Conservation (phyloP, 2,888 invertebrate species). For the Chrysolina oricalcia region DNA sequence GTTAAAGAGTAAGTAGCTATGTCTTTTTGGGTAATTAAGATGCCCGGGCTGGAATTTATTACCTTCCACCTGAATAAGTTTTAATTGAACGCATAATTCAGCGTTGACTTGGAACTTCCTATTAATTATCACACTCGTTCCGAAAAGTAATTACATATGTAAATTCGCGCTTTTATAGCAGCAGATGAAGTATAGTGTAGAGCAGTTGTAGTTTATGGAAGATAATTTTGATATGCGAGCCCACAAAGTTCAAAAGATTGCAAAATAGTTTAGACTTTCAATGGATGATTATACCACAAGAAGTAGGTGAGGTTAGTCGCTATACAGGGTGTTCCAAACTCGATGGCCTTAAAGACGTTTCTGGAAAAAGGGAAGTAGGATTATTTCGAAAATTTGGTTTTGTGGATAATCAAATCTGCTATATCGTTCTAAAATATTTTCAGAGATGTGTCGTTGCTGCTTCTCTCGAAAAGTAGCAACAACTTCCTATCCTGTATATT, state of each 20-base stretch:
- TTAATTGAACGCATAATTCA: conserved; percentile 40
- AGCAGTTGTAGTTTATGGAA: neutral
- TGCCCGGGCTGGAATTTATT: conserved; percentile 43
- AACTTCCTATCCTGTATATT: too few species aligned
- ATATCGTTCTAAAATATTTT: too few species aligned
- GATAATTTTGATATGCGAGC: neutral
- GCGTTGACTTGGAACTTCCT: conserved; percentile 16
- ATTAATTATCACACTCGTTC: conserved; percentile 32
- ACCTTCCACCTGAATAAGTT: conserved; percentile 40
- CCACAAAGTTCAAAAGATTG: neutral
- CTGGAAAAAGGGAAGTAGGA: too few species aligned
- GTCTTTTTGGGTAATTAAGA: conserved; percentile 44
- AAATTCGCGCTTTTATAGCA: conserved; percentile 21
- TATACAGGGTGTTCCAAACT: too few species aligned
- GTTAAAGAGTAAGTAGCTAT: conserved; percentile 35
- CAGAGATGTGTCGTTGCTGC: too few species aligned
- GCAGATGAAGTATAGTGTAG: neutral
- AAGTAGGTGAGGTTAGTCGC: too few species aligned
- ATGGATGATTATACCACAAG: too few species aligned
- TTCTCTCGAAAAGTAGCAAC: too few species aligned
- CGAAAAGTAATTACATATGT: conserved; percentile 32
- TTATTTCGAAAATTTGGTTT: too few species aligned
- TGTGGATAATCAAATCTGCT: too few species aligned
- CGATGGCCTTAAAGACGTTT: too few species aligned
- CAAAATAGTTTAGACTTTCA: too few species aligned